Base-by-base conservation (phyloP, 1,140 invertebrate genomes). In the Micrasema minimum region DNA sequence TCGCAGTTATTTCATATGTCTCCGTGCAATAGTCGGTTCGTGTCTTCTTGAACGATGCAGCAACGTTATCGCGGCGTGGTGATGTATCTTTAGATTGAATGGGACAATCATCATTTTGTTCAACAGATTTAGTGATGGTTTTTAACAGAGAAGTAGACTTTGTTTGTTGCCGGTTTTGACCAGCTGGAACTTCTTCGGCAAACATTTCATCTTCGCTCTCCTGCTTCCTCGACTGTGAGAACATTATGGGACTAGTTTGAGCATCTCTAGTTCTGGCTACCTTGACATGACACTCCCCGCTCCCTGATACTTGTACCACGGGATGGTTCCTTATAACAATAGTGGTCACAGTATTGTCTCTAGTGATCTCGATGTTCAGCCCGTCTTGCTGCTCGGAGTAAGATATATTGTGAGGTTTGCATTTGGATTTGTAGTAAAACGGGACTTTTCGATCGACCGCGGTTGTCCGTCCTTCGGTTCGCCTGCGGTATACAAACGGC, bases 381-480 rank as follows among this genome's bases (percentile, higher is more conserved):
- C 69, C 59, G 26, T 71, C 69, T 37, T 55, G 61, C n/a, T 38
- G 48, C 26, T 51, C 55, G 2, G 18, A 46, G 12, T 31, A 35
- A 12, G 16, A 57, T 12, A 65, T 48, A 12, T 71, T 57, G 26
- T 31, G 2, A 5, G 35, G 26, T 22, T 31, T 45, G 18, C 69
- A 71, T 20, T 45, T 71, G 10, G 69, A 65, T 38, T 71, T 71
- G 38, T 66, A 71, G 18, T 31, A 71, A 55, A 71, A 71, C 7
- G 61, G 61, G 31, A 71, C 51, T 41, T 71, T 71, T 12, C 18
- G 53, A 4, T 22, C 7, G 1, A 46, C 7, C 5, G n/a, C 10
- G 9, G 14, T n/a, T 7, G 48, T 22, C n/a, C 12, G 16, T 10
- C 48, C 48, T 12, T 38, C 38, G 2, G 35, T 16, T 35, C 14